These are phyloP conservation scores for Ceramica pisi DNA, from an alignment of 2,888 invertebrate species.

Conservation along the genomic window DNA sequence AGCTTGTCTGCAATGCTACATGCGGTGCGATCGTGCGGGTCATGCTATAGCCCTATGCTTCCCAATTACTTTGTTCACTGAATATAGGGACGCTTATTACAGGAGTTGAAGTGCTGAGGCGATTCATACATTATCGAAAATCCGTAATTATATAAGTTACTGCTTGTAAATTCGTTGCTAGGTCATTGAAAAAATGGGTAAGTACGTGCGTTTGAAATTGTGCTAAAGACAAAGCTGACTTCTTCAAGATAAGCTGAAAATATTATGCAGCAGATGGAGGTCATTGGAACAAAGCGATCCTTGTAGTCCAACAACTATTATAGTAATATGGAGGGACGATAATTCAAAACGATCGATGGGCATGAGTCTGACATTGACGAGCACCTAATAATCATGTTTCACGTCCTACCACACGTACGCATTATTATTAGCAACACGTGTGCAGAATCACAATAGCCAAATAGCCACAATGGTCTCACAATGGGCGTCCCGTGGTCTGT, in stretches of 20 bases:
- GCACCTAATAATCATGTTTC: conserved; percentile 31
- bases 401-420: conserved; percentile 42
- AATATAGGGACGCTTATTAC: conserved; percentile 11
- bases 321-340: not conserved
- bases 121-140: too few relatives aligned
- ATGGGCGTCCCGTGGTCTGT: conserved; percentile 67
- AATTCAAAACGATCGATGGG: conserved; percentile 25
- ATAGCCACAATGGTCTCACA: conserved; percentile 66
- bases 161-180: not conserved
- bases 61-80: conserved; percentile 30
- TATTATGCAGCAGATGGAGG: too few relatives aligned
- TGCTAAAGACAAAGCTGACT: too few relatives aligned
- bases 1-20: conserved; percentile 19
- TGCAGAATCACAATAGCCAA: conserved; percentile 59
- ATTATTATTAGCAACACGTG: conserved; percentile 59
- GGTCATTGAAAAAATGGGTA: not conserved
- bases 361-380: conserved; percentile 7
- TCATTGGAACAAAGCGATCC: not conserved
- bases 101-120: not conserved
- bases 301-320: not conserved
- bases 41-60: conserved; percentile 6
- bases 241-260: not conserved
- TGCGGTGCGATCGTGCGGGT: not conserved
- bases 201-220: not conserved
- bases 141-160: too few relatives aligned